Conservation (phyloP, 2,113 vertebrate genomes). For the Anolis sagrei region DNA sequence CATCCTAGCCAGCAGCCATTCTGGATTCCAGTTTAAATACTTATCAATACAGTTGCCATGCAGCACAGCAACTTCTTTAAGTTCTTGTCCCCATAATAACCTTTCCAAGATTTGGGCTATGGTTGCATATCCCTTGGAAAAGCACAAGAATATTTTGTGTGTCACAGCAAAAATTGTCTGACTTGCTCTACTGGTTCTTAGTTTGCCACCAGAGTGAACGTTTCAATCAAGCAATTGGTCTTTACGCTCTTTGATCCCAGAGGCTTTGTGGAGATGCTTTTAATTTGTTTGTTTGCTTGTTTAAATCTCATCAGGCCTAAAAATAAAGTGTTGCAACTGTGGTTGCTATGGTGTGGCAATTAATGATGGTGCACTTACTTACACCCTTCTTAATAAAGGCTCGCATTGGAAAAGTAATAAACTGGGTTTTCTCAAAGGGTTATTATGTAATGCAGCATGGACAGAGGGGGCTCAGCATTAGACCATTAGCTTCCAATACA, state of each 20-base stretch:
- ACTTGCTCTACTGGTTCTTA: not conserved
- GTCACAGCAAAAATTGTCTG: not conserved
- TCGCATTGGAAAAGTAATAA: not conserved
- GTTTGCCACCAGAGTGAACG: not conserved
- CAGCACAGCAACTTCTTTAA: too few relatives aligned
- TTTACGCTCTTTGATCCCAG: not conserved
- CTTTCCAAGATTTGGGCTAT: too few relatives aligned
- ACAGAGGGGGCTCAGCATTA: constrained; percentile 5
- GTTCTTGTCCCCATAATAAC: not conserved
- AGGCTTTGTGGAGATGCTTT: not conserved
- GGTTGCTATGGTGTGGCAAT: constrained; percentile 16
- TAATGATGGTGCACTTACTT: not conserved
- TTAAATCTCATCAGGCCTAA: not conserved
- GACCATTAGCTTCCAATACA: constrained; percentile 28
- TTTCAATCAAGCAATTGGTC: not conserved
- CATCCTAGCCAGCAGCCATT: too few relatives aligned
- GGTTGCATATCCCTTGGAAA: not conserved
- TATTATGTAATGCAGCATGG: constrained; percentile 5
- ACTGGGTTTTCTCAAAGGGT: not conserved
- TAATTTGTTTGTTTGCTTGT: constrained; percentile 2
- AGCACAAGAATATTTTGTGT: not conserved
- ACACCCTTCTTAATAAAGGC: constrained; percentile 37
- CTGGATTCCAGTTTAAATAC: too few relatives aligned
- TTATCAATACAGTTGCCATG: too few relatives aligned
- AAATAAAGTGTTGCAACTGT: not conserved